These are phyloP conservation scores for Dryococelus australis DNA, from an alignment of 2,888 invertebrate species.

Conservation along the genomic window DNA sequence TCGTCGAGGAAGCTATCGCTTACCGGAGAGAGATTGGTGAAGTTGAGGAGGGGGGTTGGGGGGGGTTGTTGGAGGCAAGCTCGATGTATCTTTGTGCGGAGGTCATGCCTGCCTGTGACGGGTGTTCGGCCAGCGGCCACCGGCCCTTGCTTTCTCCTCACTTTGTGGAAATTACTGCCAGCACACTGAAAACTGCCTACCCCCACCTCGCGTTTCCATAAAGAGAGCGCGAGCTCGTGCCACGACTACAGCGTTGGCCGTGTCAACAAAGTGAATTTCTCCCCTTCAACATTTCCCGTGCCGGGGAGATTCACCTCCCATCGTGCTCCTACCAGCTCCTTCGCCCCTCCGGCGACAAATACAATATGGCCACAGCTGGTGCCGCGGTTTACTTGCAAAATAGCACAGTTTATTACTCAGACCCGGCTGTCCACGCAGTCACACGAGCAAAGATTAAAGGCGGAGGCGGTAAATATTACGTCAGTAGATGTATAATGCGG, in stretches of 20 bases:
- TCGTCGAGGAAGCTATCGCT: neutral
- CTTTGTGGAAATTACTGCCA: slow-evolving; percentile 1
- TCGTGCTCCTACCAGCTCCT: neutral
- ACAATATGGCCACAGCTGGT: neutral
- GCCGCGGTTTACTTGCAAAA: neutral
- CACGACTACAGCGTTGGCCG: neutral
- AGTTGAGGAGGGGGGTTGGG: neutral
- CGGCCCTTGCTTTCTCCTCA: neutral
- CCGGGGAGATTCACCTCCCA: neutral
- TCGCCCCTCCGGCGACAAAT: neutral
- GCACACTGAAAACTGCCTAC: neutral
- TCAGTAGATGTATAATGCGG: too few species aligned
- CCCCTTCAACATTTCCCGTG: neutral
- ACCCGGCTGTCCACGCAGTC: too few species aligned
- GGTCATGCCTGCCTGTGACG: neutral
- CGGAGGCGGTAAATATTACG: too few species aligned
- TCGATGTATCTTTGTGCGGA: neutral
- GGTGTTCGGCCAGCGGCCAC: neutral
- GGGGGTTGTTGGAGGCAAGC: too few species aligned
- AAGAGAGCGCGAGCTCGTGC: neutral
- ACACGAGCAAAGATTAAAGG: too few species aligned
- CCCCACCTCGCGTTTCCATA: neutral
- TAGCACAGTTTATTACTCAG: too few species aligned
- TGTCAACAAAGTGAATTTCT: neutral
- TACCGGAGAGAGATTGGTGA: neutral